Conservation (phyloP, 2,888 invertebrate genomes). For the Caenorhabditis zanzibari region DNA sequence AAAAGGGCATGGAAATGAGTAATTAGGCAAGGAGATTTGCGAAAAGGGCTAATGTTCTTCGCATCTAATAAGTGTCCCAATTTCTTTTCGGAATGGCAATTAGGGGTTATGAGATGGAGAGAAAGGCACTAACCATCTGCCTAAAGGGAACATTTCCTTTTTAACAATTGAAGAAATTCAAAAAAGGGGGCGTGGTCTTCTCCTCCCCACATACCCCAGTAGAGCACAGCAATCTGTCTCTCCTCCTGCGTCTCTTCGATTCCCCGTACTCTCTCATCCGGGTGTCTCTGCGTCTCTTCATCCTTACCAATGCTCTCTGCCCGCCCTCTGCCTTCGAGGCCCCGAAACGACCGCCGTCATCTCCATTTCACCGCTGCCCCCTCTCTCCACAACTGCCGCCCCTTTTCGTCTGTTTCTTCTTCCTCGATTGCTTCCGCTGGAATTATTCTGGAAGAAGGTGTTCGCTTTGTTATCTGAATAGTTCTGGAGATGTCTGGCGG, state of each 20-base stretch:
- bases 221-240: conserved; percentile 35
- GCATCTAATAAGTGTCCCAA: conserved; percentile 5
- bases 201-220: conserved; percentile 12
- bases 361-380: conserved; percentile 55
- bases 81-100: conserved; percentile 26
- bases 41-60: not conserved
- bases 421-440: conserved; percentile 17
- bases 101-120: conserved; percentile 19
- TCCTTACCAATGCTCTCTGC: conserved; percentile 38
- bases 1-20: conserved; percentile 23
- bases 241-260: conserved; percentile 43
- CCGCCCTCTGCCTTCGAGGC: conserved; percentile 40
- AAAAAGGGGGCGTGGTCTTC: conserved; percentile 17
- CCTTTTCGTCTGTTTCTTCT: conserved; percentile 27
- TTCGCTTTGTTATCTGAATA: conserved; percentile 2
- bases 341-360: conserved; percentile 47
- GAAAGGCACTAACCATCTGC: conserved; percentile 49
- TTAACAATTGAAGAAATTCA: conserved; percentile 34
- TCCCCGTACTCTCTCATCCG: conserved; percentile 4
- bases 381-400: conserved; percentile 22
- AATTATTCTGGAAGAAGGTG: conserved; percentile 4
- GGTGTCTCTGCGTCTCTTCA: not conserved
- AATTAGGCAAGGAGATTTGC: conserved; percentile 24
- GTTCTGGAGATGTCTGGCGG: conserved; percentile 46
- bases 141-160: conserved; percentile 37